A percentile compares a stretch with the other conserved stretches of the same genome.
These are phyloP conservation scores for Tetrapedia diversipes DNA, from an alignment of 2,888 invertebrate species.

Conservation along the genomic window DNA sequence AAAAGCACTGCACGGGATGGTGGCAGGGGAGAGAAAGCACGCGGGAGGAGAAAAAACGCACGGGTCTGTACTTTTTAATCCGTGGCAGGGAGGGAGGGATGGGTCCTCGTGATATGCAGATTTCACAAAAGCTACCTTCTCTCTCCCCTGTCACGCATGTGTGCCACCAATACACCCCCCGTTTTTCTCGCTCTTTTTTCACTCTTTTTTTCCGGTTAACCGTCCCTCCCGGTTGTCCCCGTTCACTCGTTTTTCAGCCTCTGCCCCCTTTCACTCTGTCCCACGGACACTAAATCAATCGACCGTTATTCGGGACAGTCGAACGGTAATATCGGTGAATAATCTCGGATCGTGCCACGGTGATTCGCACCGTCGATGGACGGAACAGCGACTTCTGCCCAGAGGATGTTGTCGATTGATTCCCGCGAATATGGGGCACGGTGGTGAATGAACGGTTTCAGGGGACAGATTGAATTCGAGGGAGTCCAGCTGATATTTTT, in stretches of 20 bases:
- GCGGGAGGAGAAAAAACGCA: slow-evolving; percentile 58
- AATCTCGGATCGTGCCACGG: slow-evolving; percentile 36
- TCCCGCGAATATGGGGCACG: slow-evolving; percentile 15
- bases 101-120: slow-evolving; percentile 80
- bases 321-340: slow-evolving; percentile 61
- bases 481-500: not conserved
- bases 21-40: not conserved
- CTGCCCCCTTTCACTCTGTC: slow-evolving; percentile 32
- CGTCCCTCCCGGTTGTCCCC: slow-evolving; percentile 5
- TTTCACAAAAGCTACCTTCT: slow-evolving; percentile 70
- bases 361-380: slow-evolving; percentile 25
- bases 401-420: slow-evolving; percentile 28
- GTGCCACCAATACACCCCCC: slow-evolving; percentile 41
- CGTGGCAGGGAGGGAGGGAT: slow-evolving; percentile 65
- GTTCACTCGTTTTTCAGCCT: slow-evolving; percentile 17
- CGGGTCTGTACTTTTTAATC: slow-evolving; percentile 74
- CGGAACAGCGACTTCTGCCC: slow-evolving; percentile 15
- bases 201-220: not conserved
- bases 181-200: not conserved
- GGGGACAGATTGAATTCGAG: not conserved
- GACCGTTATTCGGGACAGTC: slow-evolving; percentile 63
- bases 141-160: slow-evolving; percentile 65
- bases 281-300: slow-evolving; percentile 67
- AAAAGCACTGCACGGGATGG: slow-evolving; percentile 63
- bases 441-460: not conserved